phyloP scores from a whole-genome alignment of 1,140 invertebrate species.

The Pseudoatta argentina region DNA sequence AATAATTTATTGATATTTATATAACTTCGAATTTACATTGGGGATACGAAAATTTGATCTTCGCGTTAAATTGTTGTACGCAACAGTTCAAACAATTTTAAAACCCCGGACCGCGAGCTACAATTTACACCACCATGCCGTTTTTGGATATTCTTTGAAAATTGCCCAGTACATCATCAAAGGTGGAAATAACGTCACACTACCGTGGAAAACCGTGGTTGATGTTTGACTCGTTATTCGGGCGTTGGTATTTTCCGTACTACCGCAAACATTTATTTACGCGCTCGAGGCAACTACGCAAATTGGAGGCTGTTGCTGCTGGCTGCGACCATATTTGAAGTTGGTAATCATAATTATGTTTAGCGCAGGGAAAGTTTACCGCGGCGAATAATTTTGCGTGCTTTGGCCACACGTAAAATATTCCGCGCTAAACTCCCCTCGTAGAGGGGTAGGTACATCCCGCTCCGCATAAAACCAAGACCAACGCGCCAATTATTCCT shows the following conservation, averaged over 20 bases:
- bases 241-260: conserved; percentile 25
- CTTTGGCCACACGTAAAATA: conserved; percentile 52
- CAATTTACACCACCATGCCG: neutral
- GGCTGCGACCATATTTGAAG: conserved; percentile 60
- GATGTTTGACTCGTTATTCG: conserved; percentile 55
- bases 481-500: conserved; percentile 31
- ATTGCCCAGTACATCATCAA: neutral
- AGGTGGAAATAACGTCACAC: conserved; percentile 22
- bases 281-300: conserved; percentile 50
- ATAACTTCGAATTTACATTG: neutral
- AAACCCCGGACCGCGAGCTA: neutral
- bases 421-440: conserved; percentile 42
- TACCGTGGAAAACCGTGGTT: conserved; percentile 12
- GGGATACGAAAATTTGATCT: neutral
- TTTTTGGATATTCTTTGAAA: conserved; percentile 22
- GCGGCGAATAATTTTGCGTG: conserved; percentile 54
- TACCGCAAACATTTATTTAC: conserved; percentile 59
- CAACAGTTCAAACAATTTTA: conserved; percentile 12
- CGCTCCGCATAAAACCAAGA: neutral
- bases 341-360: conserved; percentile 64
- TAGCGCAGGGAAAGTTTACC: conserved; percentile 49
- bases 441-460: neutral
- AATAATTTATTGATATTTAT: neutral
- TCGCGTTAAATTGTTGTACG: neutral
- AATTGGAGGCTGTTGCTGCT: conserved; percentile 32